These are phyloP conservation scores for Sternarchorhynchus goeldii DNA, from an alignment of 2,797 vertebrate genomes.

Conservation along the genomic window DNA sequence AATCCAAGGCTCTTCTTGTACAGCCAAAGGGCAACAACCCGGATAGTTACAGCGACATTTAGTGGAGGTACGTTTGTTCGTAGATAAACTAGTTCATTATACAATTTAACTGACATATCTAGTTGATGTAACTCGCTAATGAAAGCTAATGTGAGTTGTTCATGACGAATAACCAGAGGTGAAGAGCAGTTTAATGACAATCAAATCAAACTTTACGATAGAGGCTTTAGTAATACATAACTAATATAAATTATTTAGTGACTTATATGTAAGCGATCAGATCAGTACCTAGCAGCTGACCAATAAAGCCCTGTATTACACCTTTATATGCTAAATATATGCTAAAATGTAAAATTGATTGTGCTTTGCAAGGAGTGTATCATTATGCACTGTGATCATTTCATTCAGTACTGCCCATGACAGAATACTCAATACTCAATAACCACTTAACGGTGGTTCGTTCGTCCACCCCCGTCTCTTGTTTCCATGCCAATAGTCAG, in stretches of 20 bases:
- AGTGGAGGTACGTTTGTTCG: conserved; percentile 57
- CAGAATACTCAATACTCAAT: not conserved
- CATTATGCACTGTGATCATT: no score
- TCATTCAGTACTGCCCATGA: no score
- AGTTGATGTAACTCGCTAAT: not conserved
- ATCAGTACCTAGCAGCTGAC: no score
- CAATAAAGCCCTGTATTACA: no score
- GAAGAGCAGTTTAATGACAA: not conserved
- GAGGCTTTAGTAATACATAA: not conserved
- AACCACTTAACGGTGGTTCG: not conserved
- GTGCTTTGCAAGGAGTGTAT: no score
- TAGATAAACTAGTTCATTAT: not conserved
- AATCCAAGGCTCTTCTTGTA: conserved; percentile 40
- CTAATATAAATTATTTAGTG: not conserved
- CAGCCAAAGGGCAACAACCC: conserved; percentile 52
- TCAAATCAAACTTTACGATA: not conserved
- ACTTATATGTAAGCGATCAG: not conserved
- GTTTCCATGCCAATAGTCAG: conserved; percentile 35
- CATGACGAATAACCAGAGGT: not conserved
- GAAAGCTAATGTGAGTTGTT: not conserved
- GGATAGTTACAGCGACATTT: conserved; percentile 38
- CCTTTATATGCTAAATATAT: no score
- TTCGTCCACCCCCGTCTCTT: not conserved
- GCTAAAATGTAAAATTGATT: no score
- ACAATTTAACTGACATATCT: no score